phyloP scores from a whole-genome alignment of 2,888 invertebrate species.

The Apomyelois bistriatella region DNA sequence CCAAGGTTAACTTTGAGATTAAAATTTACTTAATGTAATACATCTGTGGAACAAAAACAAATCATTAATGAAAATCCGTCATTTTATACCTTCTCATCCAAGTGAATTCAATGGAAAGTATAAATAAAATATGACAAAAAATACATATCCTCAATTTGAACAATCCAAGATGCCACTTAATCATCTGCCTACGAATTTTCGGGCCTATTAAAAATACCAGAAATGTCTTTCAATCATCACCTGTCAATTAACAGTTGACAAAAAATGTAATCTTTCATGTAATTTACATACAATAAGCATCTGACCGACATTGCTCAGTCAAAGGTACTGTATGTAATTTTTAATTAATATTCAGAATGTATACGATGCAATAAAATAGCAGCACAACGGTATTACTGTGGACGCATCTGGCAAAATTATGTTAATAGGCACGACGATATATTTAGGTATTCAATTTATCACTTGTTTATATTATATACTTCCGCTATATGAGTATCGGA shows the following conservation, averaged over 20 bases:
- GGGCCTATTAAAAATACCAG: not conserved
- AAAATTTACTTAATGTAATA: too few relatives aligned
- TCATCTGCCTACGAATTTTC: not conserved
- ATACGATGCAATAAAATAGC: not conserved
- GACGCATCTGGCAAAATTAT: too few relatives aligned
- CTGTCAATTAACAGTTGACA: not conserved
- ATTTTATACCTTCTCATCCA: too few relatives aligned
- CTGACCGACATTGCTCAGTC: slow-evolving; percentile 2
- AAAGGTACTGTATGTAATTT: not conserved
- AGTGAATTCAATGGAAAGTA: too few relatives aligned
- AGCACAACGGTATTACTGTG: not conserved
- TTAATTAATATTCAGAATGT: not conserved
- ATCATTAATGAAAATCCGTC: too few relatives aligned
- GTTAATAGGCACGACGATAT: too few relatives aligned
- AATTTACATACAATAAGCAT: not conserved
- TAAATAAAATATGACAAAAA: too few relatives aligned
- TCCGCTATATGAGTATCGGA: too few relatives aligned
- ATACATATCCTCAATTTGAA: not conserved
- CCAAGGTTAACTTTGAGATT: too few relatives aligned
- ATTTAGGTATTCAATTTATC: too few relatives aligned
- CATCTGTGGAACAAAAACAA: too few relatives aligned
- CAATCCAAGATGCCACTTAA: not conserved
- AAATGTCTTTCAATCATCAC: not conserved
- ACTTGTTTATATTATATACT: too few relatives aligned
- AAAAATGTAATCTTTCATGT: not conserved